phyloP scores from a whole-genome alignment of 2,113 vertebrate genomes.

The Mustela nigripes region DNA sequence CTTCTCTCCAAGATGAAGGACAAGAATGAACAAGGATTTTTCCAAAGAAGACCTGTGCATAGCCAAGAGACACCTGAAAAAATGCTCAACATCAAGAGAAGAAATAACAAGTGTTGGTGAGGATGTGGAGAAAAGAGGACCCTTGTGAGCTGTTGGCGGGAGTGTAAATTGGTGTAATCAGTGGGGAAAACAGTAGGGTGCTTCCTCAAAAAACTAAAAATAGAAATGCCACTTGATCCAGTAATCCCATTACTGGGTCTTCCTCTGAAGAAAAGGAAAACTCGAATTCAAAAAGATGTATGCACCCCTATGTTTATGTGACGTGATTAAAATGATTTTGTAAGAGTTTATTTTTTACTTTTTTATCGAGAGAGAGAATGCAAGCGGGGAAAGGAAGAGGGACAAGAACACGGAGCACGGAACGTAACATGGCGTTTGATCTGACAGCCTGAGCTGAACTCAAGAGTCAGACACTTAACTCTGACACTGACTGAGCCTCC shows the following conservation, averaged over 20 bases:
- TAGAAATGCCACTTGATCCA: not conserved
- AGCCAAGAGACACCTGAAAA: not conserved
- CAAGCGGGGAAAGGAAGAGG: not conserved
- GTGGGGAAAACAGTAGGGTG: not conserved
- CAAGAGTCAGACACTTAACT: not conserved
- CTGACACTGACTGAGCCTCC: not conserved
- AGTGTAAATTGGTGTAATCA: not conserved
- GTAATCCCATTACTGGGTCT: not conserved
- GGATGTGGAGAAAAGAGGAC: not conserved
- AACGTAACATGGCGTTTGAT: not conserved
- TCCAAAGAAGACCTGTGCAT: not conserved
- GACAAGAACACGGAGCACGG: not conserved
- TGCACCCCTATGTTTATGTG: not conserved
- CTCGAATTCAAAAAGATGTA: not conserved
- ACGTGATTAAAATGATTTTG: not conserved
- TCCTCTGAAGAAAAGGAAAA: not conserved
- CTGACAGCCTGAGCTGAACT: not conserved
- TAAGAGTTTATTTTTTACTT: not conserved
- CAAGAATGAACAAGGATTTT: not conserved
- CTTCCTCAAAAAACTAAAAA: not conserved
- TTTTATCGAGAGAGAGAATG: not conserved
- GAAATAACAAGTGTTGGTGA: not conserved
- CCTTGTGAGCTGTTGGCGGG: not conserved
- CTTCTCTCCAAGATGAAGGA: not conserved
- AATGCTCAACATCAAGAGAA: not conserved